Conservation (phyloP, 1,140 invertebrate genomes). For the Sinella curviseta region DNA sequence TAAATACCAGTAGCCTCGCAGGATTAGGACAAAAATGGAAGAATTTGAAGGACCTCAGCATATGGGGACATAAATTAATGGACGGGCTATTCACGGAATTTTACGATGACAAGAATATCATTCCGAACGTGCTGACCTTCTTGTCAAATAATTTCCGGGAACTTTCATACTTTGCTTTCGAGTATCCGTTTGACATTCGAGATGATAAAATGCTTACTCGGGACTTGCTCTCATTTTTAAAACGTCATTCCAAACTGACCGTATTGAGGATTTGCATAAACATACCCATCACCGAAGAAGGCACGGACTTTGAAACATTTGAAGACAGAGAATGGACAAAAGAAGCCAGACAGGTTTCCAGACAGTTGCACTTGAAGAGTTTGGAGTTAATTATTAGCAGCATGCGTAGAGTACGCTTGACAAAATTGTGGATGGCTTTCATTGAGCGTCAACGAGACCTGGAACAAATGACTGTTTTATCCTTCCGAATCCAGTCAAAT, state of each 20-base stretch:
- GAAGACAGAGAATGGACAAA: background rate
- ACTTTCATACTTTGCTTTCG: background rate
- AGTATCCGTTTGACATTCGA: conserved; percentile 16
- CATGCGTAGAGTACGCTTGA: background rate
- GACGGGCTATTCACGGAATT: conserved; percentile 12
- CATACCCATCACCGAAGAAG: conserved; percentile 1
- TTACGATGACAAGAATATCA: background rate
- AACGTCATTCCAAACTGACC: background rate
- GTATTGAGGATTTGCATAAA: background rate
- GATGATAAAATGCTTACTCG: background rate
- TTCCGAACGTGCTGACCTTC: background rate
- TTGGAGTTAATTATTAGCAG: conserved; percentile 14
- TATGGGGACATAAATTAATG: background rate
- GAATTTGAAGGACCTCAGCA: background rate
- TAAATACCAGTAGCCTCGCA: background rate
- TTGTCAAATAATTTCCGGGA: background rate
- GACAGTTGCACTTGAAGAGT: background rate
- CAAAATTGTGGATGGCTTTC: conserved; percentile 19
- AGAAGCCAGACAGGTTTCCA: background rate
- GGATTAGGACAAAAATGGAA: background rate
- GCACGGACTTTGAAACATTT: background rate
- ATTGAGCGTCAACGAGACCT: background rate
- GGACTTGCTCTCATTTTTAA: background rate
- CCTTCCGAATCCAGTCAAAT: background rate
- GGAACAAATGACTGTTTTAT: background rate